Evolutionary conservation across 2,888 invertebrate species (phyloP), one percentile per base, ranked within the genome.

Genomic region (Schizotus pectinicornis): DNA sequence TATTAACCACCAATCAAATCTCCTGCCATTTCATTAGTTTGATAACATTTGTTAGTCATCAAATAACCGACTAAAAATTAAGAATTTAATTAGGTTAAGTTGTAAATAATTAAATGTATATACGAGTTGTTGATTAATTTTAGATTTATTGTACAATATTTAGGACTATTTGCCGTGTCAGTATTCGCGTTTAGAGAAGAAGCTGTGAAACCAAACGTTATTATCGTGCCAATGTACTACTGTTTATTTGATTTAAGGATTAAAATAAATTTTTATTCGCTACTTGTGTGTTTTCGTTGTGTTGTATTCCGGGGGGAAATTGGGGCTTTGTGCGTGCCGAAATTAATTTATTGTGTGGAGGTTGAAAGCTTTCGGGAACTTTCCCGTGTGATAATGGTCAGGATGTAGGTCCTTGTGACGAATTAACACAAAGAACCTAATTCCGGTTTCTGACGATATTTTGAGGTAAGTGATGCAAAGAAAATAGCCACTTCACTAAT

Each of bases 41-140:
- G 22, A 22, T 22, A 22, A 22, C 22, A 22, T 5, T 22, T 22
- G 22, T 22, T 22, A 22, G 22, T 22, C 22, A 22, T 5, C n/a
- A 3, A 22, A 3, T 22, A 22, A 22, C 22, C 22, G 22, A 22
- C 22, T 22, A 22, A 22, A 22, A 22, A 22, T 22, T 22, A 22
- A 22, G 22, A 5, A 22, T 5, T 22, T 22, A 22, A 22, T 22
- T 22, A 22, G 9, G 36, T 36, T 36, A 12, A 11, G 12, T 11
- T 22, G 22, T 22, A 22, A 22, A 22, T 22, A 22, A 22, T 22
- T 22, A 22, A 5, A 22, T 22, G 31, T 58, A 54, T 41, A 41
- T 51, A 37, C 53, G 47, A 47, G 50, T 48, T 64, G 64, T 64
- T 64, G 59, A 64, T 57, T 64, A 64, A 45, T 64, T 59, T 57